Base-by-base conservation (phyloP, 2,113 vertebrate genomes). In the Microtus montanus region DNA sequence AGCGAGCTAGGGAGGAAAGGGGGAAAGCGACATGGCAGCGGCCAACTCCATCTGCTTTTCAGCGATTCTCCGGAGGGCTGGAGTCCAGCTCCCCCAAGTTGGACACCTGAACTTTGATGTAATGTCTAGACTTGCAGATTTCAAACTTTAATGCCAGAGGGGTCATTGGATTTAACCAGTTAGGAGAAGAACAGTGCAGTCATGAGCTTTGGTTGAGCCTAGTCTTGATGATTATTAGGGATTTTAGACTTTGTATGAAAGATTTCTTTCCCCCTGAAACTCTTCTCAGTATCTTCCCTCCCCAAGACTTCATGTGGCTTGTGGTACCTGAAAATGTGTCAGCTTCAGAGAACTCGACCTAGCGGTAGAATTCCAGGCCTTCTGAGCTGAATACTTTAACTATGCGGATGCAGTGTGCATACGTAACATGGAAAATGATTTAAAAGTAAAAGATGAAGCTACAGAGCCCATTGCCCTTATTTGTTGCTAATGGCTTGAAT, bases 91-190 rank as follows among this genome's bases (percentile, higher is more conserved):
- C 95, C 61, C 97, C 97, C 94, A 79, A 93, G 96, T 93, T 89
- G 97, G 97, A 96, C 98, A 98, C 98, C 98, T 98, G 98, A 98
- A 98, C 98, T 98, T 98, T 98, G 98, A 97, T 98, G 98, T 98
- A 96, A 98, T 97, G 98, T 98, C 98, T 98, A 98, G 98, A 98
- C 98, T 97, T 96, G 93, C 89, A 96, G 97, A 96, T 98, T 98
- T 98, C 97, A 98, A 97, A 92, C 98, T 94, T 98, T 95, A 88
- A 95, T 97, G 92, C 97, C 96, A 85, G 95, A 97, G 98, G 98
- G 98, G 98, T 98, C 98, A 97, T 97, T 98, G 96, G 97, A 96
- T 97, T 98, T 97, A 98, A 93, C 98, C 96, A 85, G 97, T 97
- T 98, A 96, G 96, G 97, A 97, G 96, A 93, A 97, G 96, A 95